Evolutionary conservation across 2,113 vertebrate genomes (phyloP), one percentile per base, ranked within the genome.

Genomic region (Falcunculus frontatus): DNA sequence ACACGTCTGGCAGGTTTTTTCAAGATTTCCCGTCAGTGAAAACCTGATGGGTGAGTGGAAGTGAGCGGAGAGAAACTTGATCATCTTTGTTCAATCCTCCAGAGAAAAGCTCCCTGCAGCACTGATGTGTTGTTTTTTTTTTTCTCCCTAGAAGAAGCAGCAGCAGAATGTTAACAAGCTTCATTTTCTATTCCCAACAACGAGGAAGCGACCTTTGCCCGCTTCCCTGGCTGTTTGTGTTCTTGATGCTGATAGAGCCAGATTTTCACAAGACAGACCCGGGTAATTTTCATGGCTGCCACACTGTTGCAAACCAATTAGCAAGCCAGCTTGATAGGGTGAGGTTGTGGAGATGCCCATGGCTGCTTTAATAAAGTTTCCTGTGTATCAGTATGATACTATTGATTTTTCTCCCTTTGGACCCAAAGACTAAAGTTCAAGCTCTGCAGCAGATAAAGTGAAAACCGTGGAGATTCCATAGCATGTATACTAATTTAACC

Each of bases 151-250:
- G 76, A 93, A 96, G 90, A 78, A 85, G 42, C 90, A 87, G 87
- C 79, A 86, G 87, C 94, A 95, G 94, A 96, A 96, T 96, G 96
- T 95, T 96, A 97, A 97, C 95, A 96, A 96, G 96, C 82, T 96
- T 96, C 69, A 90, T 97, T 97, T 97, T 96, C 93, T 14, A 1
- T 92, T 94, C 83, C 68, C 81, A 96, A 84, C 88, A 89, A 76
- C 21, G 17, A 89, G 74, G 84, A 77, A 94, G 82, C 1, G 70
- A 94, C 87, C 93, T 97, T 86, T 97, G 91, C 77, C 91, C 27
- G 1, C 49, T 96, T 90, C 84, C 91, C 88, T 63, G 78, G 64
- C 73, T 95, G 83, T 88, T 97, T 96, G 83, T 97, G 92, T 94
- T 87, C 92, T 92, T 95, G 80, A 92, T 95, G 91, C 76, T 95